These are phyloP conservation scores for Hydrocynus forskahlii DNA, from an alignment of 2,797 vertebrate species.

Conservation along the genomic window DNA sequence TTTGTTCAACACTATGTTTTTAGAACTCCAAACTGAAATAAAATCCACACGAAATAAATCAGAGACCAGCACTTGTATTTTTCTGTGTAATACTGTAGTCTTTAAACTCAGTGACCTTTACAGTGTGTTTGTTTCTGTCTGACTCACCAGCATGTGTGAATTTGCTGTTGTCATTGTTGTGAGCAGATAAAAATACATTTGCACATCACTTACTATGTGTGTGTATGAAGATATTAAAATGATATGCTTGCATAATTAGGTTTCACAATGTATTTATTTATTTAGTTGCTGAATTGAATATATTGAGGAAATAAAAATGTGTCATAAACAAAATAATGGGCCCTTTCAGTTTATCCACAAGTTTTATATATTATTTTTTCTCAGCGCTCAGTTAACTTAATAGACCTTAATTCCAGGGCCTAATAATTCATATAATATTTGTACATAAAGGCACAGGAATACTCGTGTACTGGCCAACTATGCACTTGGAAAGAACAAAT, in stretches of 20 bases:
- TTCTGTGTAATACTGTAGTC: background rate
- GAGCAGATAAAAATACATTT: conserved; percentile 12
- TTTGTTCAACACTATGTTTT: conserved; percentile 3
- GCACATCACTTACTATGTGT: conserved; percentile 10
- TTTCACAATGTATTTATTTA: background rate
- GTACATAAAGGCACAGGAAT: too few species aligned
- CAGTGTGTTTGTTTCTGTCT: background rate
- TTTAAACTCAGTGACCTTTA: background rate
- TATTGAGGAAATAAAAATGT: too few species aligned
- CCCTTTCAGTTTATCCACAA: too few species aligned
- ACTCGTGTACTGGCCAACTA: too few species aligned
- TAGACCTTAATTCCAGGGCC: too few species aligned
- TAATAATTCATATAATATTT: too few species aligned
- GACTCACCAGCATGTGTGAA: background rate
- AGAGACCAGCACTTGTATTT: background rate
- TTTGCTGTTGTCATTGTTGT: conserved; percentile 29
- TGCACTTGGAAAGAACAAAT: too few species aligned
- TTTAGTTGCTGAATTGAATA: too few species aligned
- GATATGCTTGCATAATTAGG: background rate
- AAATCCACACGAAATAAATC: background rate
- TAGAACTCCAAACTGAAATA: background rate
- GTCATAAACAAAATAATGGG: too few species aligned
- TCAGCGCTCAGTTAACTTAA: too few species aligned
- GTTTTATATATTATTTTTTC: too few species aligned
- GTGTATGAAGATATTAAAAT: background rate